Conservation (phyloP, 1,140 invertebrate species). For the Tetraneura akinire region DNA sequence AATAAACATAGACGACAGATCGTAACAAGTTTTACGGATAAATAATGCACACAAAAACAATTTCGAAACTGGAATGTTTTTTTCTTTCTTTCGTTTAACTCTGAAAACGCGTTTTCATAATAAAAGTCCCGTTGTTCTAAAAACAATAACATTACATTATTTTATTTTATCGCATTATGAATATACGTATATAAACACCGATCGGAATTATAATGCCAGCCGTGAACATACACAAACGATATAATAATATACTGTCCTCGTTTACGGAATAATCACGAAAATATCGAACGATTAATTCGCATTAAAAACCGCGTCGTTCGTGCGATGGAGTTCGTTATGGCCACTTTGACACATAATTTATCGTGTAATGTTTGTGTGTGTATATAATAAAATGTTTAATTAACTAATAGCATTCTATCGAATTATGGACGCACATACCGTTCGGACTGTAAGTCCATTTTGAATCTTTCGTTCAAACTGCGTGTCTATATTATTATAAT, state of each 20-base stretch:
- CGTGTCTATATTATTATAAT: no score
- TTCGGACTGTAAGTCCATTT: not conserved
- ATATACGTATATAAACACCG: not conserved
- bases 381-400: not conserved
- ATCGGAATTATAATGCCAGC: no score
- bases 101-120: no score
- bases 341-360: not conserved
- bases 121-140: not conserved
- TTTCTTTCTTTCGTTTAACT: no score
- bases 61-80: not conserved
- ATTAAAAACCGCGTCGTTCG: not conserved
- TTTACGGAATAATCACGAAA: not conserved
- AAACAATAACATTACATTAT: not conserved
- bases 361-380: not conserved
- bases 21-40: not conserved
- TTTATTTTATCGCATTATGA: not conserved
- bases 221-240: no score
- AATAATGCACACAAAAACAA: not conserved
- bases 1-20: no score
- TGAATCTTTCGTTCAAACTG: not conserved
- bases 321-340: not conserved
- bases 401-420: slow-evolving; percentile 15
- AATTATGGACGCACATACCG: not conserved
- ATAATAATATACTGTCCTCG: no score
- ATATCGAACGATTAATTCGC: not conserved